Conservation (phyloP, 2,113 vertebrate genomes). For the Bucco capensis region DNA sequence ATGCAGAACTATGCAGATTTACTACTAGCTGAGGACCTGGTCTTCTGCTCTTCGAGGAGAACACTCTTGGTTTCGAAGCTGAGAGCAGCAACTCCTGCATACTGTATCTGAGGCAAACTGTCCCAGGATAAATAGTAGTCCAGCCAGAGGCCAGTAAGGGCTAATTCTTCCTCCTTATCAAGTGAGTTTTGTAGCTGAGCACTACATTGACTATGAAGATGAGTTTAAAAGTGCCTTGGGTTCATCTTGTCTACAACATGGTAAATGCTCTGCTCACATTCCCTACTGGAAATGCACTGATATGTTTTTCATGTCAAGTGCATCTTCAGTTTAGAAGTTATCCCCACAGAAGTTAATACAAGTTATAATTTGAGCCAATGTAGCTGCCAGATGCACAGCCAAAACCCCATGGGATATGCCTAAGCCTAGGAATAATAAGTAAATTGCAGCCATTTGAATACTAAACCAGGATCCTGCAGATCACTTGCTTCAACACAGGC, state of each 20-base stretch:
- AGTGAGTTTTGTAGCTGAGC: not conserved
- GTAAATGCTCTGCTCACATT: not conserved
- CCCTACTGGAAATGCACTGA: not conserved
- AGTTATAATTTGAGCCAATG: not conserved
- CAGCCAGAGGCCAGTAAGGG: not conserved
- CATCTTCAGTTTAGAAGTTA: not conserved
- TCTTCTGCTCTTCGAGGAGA: not conserved
- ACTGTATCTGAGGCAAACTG: not conserved
- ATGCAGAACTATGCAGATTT: not conserved
- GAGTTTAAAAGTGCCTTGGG: not conserved
- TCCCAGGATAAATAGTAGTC: not conserved
- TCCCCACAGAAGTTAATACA: not conserved
- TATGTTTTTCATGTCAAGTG: not conserved
- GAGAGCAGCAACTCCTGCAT: not conserved
- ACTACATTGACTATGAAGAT: not conserved
- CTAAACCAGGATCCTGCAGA: not conserved
- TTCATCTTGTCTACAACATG: not conserved
- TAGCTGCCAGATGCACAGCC: not conserved
- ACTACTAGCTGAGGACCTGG: not conserved
- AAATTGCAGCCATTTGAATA: not conserved
- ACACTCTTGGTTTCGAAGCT: not conserved
- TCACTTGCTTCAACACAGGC: not conserved
- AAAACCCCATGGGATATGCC: not conserved
- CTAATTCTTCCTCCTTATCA: not conserved
- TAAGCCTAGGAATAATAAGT: not conserved